Base-by-base conservation (phyloP, 2,888 invertebrate genomes). In the Scrobipalpa atriplicella region DNA sequence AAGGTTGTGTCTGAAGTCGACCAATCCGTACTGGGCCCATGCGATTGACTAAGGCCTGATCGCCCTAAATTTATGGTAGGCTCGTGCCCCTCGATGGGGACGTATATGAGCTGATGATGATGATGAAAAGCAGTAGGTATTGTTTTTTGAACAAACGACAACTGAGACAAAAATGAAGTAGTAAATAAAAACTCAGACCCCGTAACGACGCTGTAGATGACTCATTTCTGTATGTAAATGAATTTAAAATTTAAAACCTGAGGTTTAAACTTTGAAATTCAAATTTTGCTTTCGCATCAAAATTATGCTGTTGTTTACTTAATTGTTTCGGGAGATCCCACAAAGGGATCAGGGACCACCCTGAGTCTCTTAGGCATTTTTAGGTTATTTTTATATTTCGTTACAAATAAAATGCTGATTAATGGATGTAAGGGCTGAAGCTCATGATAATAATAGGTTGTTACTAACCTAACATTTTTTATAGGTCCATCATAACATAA, bases 141-240 rank as follows among this genome's bases (percentile, higher is more conserved):
- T 38, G 36, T 38, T 16, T 16, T 7, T 18, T 7, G 9, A 19
- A 1, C 2, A 52, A 62, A 62, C 66, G 16, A 66, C 43, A 41
- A 19, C 1, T 43, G 43, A 41, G 6, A 21, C 11, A 21, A 56
- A 21, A 21, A 56, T 21, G 21, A 13, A 21, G 54, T 56, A 21
- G 9, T 52, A 66, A 67, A 64, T 65, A 9, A 61, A 68, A 64
- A 69, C 56, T 62, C 75, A 75, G 75, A 73, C 72, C 75, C 78
- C 78, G 77, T 81, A 78, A 82, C 82, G 81, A 78, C 74, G 76
- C 70, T 68, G 73, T 77, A 79, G 82, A 84, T 82, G 82, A 84
- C 75, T 84, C 83, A 85, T 85, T 85, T 85, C 78, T 81, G 69
- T 82, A 83, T 83, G 82, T 78, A 84, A 84, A 84, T 83, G 73